Base-by-base conservation (phyloP, 2,113 vertebrate species). In the Pteronura brasiliensis region DNA sequence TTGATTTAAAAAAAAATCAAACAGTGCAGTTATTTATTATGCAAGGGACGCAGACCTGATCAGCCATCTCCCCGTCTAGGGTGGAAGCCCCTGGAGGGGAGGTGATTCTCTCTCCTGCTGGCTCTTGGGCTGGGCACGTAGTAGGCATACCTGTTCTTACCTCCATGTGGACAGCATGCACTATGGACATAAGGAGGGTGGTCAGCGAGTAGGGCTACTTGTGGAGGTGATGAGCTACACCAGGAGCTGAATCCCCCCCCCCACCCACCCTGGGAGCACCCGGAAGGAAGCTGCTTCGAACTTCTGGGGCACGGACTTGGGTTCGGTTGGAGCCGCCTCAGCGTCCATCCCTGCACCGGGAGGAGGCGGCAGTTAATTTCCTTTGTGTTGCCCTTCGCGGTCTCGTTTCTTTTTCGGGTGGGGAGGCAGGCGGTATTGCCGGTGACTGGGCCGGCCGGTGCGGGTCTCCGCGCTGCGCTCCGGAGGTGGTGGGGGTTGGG, bases 31-130 rank as follows among this genome's bases (percentile, higher is more conserved):
- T 34, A 1, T 10, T 29, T 10, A 59, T 5, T 29, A 69, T 52
- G 21, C 36, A 21, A 0, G 3, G 25, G 4, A 17, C 25, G 18
- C 71, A 12, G 44, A 42, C 80, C 67, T 47, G 63, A 21, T 10
- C 6, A 27, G 42, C 18, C 29, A 2, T 5, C 36, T 11, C 72
- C 10, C 1, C 14, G 13, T 4, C 10, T 3, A 0, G 39, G 20
- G 47, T 31, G 49, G 65, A 36, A 65, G 44, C 29, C 47, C 25
- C 17, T 21, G n/a, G 25, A 42, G 42, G 4, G 21, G 25, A 3
- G 47, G 49, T 18, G 29, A 1, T 63, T 29, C 31, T 13, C 12
- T 29, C 49, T 65, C 4, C 20, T n/a, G 47, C 12, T 23, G 61
- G 7, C 0, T 67, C 34, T 47, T 3, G n/a, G 2, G 31, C 42